Percentiles rank a stretch among this genome's conserved stretches.
These are phyloP conservation scores for Heliothis virescens DNA, from an alignment of 1,140 invertebrate species.

Conservation along the genomic window DNA sequence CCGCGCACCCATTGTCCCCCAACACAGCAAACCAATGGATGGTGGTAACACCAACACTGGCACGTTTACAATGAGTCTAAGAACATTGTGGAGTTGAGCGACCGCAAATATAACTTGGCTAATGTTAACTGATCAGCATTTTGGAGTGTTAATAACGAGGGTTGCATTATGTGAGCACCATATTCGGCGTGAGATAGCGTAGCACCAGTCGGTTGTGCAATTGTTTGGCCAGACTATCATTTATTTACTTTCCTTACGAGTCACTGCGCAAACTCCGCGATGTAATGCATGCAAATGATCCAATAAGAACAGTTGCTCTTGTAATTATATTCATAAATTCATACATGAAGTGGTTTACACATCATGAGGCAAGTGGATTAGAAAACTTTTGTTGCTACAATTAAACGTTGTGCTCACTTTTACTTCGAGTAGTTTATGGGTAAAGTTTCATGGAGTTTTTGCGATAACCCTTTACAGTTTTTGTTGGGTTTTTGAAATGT, in stretches of 20 bases:
- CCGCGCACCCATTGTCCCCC: neutral
- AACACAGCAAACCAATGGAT: neutral
- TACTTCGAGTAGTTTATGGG: constrained; percentile 30
- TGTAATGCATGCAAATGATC: constrained; percentile 15
- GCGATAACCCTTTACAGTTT: constrained; percentile 15
- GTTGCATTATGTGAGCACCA: neutral
- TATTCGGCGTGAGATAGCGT: neutral
- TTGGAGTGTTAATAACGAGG: neutral
- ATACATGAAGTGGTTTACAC: constrained; percentile 23
- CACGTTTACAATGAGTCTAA: neutral
- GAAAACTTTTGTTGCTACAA: constrained; percentile 18
- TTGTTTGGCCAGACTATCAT: constrained; percentile 15
- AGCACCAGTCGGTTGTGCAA: constrained; percentile 17
- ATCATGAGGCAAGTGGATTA: constrained; percentile 37
- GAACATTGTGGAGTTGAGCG: neutral
- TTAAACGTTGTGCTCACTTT: constrained; percentile 19
- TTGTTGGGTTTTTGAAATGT: neutral
- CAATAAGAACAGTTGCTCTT: constrained; percentile 24
- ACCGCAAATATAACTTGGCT: neutral
- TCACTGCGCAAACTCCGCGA: neutral
- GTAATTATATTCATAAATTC: constrained; percentile 36
- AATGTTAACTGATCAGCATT: neutral
- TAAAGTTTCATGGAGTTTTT: constrained; percentile 12
- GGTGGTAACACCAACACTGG: neutral
- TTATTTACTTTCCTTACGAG: constrained; percentile 10